Percentiles rank a stretch among this genome's conserved stretches.
Conservation (phyloP, 2,888 invertebrate genomes). For the Diplolepis rosae region DNA sequence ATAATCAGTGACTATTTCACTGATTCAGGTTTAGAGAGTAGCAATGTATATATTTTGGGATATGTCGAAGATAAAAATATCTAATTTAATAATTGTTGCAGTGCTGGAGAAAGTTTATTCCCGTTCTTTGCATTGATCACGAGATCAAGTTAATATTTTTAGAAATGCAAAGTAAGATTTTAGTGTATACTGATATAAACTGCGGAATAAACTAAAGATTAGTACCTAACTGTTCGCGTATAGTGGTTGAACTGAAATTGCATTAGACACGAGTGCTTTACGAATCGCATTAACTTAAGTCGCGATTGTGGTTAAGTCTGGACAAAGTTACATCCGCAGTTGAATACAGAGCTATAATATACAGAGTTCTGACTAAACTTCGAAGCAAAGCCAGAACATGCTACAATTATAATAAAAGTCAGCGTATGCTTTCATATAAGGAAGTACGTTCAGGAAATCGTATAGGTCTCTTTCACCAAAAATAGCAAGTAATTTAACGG, state of each 20-base stretch:
- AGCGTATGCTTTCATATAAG: neutral
- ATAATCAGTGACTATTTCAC: too few relatives aligned
- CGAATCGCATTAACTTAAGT: conserved; percentile 21
- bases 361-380: neutral
- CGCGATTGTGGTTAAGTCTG: conserved; percentile 5
- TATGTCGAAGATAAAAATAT: too few relatives aligned
- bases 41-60: too few relatives aligned
- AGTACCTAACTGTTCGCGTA: conserved; percentile 9
- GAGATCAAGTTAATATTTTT: neutral
- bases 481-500: neutral
- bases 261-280: conserved; percentile 15
- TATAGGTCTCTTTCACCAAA: neutral
- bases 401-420: neutral
- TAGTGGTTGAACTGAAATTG: conserved; percentile 19
- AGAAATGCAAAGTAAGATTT: neutral
- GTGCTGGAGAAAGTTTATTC: too few relatives aligned
- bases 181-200: neutral
- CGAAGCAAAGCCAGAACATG: neutral
- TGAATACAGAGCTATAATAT: conserved; percentile 3
- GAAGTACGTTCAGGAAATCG: neutral
- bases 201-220: neutral
- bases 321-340: conserved; percentile 19
- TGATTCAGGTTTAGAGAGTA: too few relatives aligned
- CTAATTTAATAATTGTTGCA: too few relatives aligned
- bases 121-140: too few relatives aligned